Evolutionary conservation across 2,797 vertebrate genomes (phyloP), one percentile per base, ranked within the genome.

Genomic region (Propithecus deckenii): DNA sequence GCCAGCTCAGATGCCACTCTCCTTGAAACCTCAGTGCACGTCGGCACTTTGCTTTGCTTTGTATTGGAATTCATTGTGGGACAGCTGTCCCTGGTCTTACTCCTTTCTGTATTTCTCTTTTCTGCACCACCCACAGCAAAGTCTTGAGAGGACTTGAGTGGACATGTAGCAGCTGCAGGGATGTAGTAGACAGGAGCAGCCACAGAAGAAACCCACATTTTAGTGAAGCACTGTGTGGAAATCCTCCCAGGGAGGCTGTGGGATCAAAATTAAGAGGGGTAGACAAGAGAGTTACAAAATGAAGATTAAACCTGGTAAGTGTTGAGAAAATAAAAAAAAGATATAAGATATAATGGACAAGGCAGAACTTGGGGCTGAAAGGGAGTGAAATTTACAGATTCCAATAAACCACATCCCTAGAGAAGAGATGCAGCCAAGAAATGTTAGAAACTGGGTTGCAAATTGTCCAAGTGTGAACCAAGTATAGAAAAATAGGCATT

Each of bases 381-480:
- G 80, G n/a, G 22, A 92, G 43, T 74, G 69, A 93, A 92, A 71
- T 95, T 76, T 92, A 67, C 43, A 89, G 75, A 78, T 43, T 93
- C 48, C 14, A 74, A 50, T 86, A 72, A 94, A 30, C 41, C 72
- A 83, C 78, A 88, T 52, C 52, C 41, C 78, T 85, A 61, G 43
- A 90, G 74, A 78, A 81, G 57, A 95, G 35, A 65, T 5, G 13
- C 5, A 80, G 89, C 81, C 67, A 95, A 91, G 55, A 84, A 76
- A 67, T 48, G 15, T 76, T 72, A 92, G 65, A 89, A 86, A 89
- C 55, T 38, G 63, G 11, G 32, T 86, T 94, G 15, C 32, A 75
- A 78, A 65, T 15, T 67, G 17, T 78, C 41, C 13, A 69, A 69
- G 52, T 76, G 81, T 95, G 46, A 94, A 90, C 48, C 30, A 78